Evolutionary conservation across 2,888 invertebrate genomes (phyloP).

Genomic region (Patella caerulea): DNA sequence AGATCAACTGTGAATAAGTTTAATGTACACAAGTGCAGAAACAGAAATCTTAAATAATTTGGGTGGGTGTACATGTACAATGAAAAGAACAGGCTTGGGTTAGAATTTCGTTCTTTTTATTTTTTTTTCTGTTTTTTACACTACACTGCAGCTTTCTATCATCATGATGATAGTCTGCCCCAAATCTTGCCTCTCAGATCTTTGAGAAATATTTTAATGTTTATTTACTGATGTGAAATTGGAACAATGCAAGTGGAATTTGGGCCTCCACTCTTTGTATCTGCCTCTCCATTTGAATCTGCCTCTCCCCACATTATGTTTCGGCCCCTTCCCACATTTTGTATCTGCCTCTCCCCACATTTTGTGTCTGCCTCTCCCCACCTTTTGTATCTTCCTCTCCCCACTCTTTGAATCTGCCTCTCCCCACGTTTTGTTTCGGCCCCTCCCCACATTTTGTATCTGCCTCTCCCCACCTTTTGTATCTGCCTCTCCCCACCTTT

Average conservation of each 20-base stretch:
- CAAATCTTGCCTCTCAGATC: too few species aligned
- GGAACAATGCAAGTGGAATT: too few species aligned
- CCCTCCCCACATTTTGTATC: background rate
- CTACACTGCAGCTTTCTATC: background rate
- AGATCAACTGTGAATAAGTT: too few species aligned
- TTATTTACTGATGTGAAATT: too few species aligned
- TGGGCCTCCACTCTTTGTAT: slow-evolving; percentile 8
- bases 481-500: background rate
- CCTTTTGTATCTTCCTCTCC: background rate
- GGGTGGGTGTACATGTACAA: too few species aligned
- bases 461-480: background rate
- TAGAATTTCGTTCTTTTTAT: background rate
- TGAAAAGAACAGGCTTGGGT: too few species aligned
- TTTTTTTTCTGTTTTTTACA: background rate
- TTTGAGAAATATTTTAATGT: too few species aligned
- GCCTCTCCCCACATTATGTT: background rate
- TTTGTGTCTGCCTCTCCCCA: background rate
- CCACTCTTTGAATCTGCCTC: background rate
- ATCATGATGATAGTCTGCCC: too few species aligned
- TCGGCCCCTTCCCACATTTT: background rate
- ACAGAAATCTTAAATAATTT: too few species aligned
- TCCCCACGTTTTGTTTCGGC: background rate
- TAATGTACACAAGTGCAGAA: too few species aligned
- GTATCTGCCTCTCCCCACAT: background rate
- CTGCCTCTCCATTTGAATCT: background rate